Evolutionary conservation across 1,140 invertebrate genomes (phyloP).

Genomic region (Neodiprion fabricii): DNA sequence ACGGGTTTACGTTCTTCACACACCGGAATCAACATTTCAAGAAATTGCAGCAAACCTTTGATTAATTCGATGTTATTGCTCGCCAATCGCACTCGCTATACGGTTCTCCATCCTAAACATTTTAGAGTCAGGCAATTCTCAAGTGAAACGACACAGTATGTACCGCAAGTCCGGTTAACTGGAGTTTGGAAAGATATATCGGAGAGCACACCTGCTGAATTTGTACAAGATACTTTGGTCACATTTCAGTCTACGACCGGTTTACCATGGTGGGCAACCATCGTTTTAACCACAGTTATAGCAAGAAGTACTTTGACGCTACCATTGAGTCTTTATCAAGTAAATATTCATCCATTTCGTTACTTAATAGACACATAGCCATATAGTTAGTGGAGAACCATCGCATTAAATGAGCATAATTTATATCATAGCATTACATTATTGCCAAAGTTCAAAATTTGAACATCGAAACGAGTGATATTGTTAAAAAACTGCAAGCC

Average conservation of each 20-base stretch:
- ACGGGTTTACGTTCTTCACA: no score
- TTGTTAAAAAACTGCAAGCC: conserved; percentile 72
- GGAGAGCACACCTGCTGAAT: conserved; percentile 70
- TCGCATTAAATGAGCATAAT: conserved; percentile 6
- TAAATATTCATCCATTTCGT: conserved; percentile 32
- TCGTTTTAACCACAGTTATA: conserved; percentile 73
- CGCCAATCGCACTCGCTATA: no score
- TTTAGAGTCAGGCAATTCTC: conserved; percentile 28
- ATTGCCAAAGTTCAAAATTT: conserved; percentile 77
- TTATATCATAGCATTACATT: conserved; percentile 65
- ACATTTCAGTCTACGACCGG: conserved; percentile 73
- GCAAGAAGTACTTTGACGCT: conserved; percentile 73
- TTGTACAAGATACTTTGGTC: conserved; percentile 70
- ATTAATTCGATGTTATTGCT: no score
- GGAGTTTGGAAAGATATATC: conserved; percentile 65
- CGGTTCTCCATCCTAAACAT: conserved; percentile 3
- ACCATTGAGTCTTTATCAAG: conserved; percentile 77
- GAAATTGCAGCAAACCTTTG: no score
- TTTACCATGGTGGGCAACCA: conserved; percentile 84
- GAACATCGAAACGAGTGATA: conserved; percentile 72
- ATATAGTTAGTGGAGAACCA: not conserved
- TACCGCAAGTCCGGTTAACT: not conserved
- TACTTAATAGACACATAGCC: conserved; percentile 13
- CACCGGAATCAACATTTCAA: no score
- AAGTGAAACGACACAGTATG: conserved; percentile 28